Evolutionary conservation across 2,113 vertebrate genomes (phyloP).

Genomic region (Corythoichthys haematopterus): DNA sequence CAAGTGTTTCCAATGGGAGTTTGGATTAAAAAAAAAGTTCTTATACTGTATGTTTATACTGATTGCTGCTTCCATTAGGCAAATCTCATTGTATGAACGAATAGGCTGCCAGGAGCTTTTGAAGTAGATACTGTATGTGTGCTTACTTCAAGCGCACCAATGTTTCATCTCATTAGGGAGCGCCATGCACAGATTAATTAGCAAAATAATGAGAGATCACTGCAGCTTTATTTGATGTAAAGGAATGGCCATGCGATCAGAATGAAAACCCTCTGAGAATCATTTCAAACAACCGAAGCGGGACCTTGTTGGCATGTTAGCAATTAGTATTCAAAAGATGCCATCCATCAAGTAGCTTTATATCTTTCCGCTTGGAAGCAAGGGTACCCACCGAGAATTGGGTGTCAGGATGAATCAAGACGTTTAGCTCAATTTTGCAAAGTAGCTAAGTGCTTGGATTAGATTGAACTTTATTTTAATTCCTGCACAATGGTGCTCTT

Average conservation of each 20-base stretch:
- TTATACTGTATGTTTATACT: conserved; percentile 10
- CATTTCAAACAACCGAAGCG: conserved; percentile 5
- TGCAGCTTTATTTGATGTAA: conserved; percentile 12
- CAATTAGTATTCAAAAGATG: conserved; percentile 4
- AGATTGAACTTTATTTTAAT: not conserved
- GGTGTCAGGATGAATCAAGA: conserved; percentile 1
- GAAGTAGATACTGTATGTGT: conserved; percentile 32
- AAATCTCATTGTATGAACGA: conserved; percentile 26
- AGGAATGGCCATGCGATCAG: conserved; percentile 1
- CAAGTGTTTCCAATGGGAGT: not conserved
- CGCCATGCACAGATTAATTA: conserved; percentile 35
- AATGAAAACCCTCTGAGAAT: conserved; percentile 2
- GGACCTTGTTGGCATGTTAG: conserved; percentile 6
- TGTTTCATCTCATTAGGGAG: conserved; percentile 46
- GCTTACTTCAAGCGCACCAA: conserved; percentile 40
- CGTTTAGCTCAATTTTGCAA: not conserved
- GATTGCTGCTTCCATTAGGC: conserved; percentile 22
- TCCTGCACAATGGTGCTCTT: not conserved
- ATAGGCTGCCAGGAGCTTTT: conserved; percentile 36
- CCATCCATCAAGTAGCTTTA: conserved; percentile 1
- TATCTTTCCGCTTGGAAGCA: not conserved
- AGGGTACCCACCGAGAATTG: not conserved
- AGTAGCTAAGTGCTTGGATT: not conserved
- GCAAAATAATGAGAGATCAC: conserved; percentile 26
- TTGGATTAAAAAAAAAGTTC: not conserved